These are phyloP conservation scores for Bolinopsis microptera DNA, from an alignment of 37 sponge, comb jelly and placozoan species.

Conservation along the genomic window DNA sequence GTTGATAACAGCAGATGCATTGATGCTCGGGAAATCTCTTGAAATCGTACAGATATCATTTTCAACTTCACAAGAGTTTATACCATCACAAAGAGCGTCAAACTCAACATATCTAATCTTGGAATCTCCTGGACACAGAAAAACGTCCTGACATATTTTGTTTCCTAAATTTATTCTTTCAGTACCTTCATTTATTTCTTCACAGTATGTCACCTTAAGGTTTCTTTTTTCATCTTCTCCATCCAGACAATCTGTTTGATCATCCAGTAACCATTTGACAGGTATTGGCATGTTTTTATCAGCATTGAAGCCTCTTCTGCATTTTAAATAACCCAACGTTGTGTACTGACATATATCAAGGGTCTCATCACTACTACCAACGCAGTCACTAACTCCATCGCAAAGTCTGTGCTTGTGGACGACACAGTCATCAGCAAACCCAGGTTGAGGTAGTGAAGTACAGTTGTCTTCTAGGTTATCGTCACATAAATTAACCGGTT, in stretches of 20 bases:
- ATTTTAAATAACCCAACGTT: not conserved
- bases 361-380: not conserved
- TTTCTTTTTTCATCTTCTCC: not conserved
- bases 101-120: not conserved
- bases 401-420: not conserved
- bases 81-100: not conserved
- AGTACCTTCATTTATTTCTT: not conserved
- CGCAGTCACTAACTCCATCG: not conserved
- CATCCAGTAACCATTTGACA: not conserved
- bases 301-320: not conserved
- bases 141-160: not conserved
- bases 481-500: not conserved
- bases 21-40: not conserved
- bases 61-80: not conserved
- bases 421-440: not conserved
- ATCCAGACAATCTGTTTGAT: not conserved
- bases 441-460: too few species aligned
- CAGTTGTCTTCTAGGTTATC: not conserved
- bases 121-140: not conserved
- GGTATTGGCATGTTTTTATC: not conserved
- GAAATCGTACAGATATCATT: not conserved
- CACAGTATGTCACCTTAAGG: not conserved
- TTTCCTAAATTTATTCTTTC: too few species aligned
- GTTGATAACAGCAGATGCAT: too few species aligned
- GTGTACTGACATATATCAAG: not conserved